Evolutionary conservation across 2,797 vertebrate species (phyloP), one percentile per base, ranked within the genome.

Genomic region (Falco novaeseelandiae): DNA sequence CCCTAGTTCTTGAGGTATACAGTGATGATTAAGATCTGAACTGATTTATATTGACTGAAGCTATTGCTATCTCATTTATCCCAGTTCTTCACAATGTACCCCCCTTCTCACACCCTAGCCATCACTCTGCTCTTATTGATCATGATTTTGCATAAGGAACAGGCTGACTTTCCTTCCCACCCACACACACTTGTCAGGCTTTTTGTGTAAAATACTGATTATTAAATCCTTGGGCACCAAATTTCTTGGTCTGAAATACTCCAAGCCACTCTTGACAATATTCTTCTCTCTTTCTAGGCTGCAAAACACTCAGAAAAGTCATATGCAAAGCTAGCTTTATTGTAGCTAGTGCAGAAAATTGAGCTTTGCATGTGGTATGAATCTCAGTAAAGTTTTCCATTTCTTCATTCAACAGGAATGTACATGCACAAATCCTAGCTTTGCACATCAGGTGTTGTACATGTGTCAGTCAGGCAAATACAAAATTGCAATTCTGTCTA

Each of bases 11-110:
- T 81, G 61, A 1, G 6, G 88, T 86, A 20, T 51, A 42, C 20
- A 27, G 25, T 16, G 46, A 79, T 93, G 93, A 94, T 69, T 95
- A 87, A 95, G 67, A 94, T 93, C 90, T 79, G 86, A 87, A 87
- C 78, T 67, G 51, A 91, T 94, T 88, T 88, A 42, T 86, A 62
- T 27, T 84, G 65, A 65, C 49, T 90, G 66, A 36, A 88, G 66
- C 69, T 94, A 27, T 52, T 92, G 76, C 63, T 87, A 36, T 77
- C 67, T 87, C 71, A 46, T 18, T 83, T 89, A 74, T 25, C 30
- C 55, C 55, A 23, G 26, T 61, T 94, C 58, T 92, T 82, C 12
- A 3, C 42, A 71, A 19, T 0, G 6, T 65, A 86, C 76, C 30
- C 22, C 27, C 48, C n/a, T 61, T 69, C 59, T 90, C 1, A 2